Evolutionary conservation across 2,888 invertebrate species (phyloP).

Genomic region (Dolomedes plantarius): DNA sequence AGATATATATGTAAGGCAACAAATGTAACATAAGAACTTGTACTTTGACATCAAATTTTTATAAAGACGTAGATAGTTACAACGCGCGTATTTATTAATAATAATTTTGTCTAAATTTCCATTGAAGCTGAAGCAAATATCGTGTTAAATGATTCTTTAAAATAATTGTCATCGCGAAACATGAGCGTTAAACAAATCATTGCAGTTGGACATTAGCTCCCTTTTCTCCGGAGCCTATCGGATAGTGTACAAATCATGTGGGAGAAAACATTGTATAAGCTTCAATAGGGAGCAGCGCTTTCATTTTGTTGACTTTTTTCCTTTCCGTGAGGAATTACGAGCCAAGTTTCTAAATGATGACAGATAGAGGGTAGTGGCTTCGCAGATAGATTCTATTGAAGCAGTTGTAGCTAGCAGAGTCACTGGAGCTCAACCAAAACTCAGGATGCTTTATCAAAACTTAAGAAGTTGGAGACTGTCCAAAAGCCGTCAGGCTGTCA

Average conservation of each 20-base stretch:
- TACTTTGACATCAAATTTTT: no score
- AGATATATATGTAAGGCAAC: no score
- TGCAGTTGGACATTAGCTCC: background rate
- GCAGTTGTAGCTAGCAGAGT: conserved; percentile 33
- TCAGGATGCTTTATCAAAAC: conserved; percentile 66
- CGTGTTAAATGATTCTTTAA: no score
- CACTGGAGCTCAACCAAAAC: conserved; percentile 65
- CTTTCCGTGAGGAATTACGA: conserved; percentile 50
- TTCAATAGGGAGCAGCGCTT: conserved; percentile 13
- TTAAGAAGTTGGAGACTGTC: conserved; percentile 64
- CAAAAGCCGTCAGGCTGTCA: conserved; percentile 60
- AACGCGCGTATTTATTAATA: no score
- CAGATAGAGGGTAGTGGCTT: conserved; percentile 50
- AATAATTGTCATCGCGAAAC: background rate
- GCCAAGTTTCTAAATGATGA: conserved; percentile 67
- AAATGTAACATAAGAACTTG: no score
- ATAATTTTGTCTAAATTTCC: no score
- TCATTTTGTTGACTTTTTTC: conserved; percentile 17
- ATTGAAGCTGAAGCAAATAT: no score
- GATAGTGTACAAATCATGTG: conserved; percentile 9
- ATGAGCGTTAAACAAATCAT: background rate
- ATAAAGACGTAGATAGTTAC: no score
- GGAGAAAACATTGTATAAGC: conserved; percentile 43
- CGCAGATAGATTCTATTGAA: conserved; percentile 56
- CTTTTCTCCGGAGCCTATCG: background rate